phyloP scores from a whole-genome alignment of 2,888 invertebrate species.

The Hirudinaria manillensis region DNA sequence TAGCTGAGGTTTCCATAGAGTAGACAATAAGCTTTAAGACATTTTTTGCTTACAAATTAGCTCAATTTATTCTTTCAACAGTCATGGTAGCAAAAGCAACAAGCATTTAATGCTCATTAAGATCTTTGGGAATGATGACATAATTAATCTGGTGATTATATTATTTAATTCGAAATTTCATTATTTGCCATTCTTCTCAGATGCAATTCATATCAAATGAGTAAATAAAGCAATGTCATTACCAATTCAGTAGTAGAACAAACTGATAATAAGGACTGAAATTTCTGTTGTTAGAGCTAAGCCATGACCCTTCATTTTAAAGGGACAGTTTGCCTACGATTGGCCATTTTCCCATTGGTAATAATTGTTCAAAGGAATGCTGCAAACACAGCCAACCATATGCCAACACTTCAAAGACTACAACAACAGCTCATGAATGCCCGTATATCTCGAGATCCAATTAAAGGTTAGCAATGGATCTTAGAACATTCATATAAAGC shows the following conservation, averaged over 20 bases:
- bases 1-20: too few relatives aligned
- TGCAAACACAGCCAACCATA: conserved; percentile 72
- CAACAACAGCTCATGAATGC: conserved; percentile 82
- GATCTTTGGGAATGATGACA: too few relatives aligned
- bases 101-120: too few relatives aligned
- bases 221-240: too few relatives aligned
- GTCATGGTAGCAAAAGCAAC: too few relatives aligned
- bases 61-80: not conserved
- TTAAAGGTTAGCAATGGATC: conserved; percentile 59
- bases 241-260: too few relatives aligned
- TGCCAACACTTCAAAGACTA: conserved; percentile 76
- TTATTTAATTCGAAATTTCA: too few relatives aligned
- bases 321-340: conserved; percentile 73
- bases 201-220: too few relatives aligned
- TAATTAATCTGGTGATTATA: too few relatives aligned
- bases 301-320: conserved; percentile 26
- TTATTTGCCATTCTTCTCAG: too few relatives aligned
- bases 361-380: conserved; percentile 74
- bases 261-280: not conserved
- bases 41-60: not conserved
- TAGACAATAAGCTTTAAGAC: not conserved
- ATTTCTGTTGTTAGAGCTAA: not conserved
- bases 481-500: not conserved
- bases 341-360: conserved; percentile 76
- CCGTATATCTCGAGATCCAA: conserved; percentile 71